Percentiles rank a stretch among this genome's conserved stretches.
phyloP scores from a whole-genome alignment of 2,113 vertebrate genomes.

The Catharus fuscescens region DNA sequence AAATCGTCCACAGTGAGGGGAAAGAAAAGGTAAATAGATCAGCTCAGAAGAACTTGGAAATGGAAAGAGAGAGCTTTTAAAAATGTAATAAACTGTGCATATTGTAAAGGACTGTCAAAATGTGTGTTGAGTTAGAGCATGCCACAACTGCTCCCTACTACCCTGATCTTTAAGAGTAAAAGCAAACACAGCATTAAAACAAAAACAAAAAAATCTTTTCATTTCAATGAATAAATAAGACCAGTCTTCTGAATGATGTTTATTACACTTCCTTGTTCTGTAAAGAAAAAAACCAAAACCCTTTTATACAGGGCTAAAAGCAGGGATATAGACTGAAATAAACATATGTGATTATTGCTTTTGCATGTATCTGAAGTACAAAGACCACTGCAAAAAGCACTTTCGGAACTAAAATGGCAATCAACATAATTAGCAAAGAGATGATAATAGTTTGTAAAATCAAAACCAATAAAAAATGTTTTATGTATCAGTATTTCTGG shows the following conservation, averaged over 20 bases:
- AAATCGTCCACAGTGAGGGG: background rate
- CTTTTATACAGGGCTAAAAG: background rate
- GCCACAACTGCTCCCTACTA: background rate
- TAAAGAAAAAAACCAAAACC: background rate
- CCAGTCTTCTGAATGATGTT: background rate
- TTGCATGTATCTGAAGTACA: background rate
- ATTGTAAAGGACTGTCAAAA: background rate
- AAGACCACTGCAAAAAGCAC: background rate
- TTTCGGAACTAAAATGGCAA: background rate
- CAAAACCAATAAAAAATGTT: background rate
- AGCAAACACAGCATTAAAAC: background rate
- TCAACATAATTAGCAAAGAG: background rate
- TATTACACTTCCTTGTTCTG: background rate
- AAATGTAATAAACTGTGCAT: background rate
- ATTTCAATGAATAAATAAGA: background rate
- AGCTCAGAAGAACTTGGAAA: background rate
- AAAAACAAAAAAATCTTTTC: background rate
- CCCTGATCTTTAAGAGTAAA: background rate
- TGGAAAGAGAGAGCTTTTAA: background rate
- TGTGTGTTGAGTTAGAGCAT: background rate
- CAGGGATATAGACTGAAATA: background rate
- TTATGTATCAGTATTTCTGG: background rate
- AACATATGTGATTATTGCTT: conserved; percentile 15
- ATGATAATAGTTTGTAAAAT: background rate
- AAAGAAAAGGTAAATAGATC: background rate